A percentile compares a stretch with the other conserved stretches of the same genome.
These are phyloP conservation scores for Meles meles DNA, from an alignment of 2,113 vertebrate genomes.

Conservation along the genomic window DNA sequence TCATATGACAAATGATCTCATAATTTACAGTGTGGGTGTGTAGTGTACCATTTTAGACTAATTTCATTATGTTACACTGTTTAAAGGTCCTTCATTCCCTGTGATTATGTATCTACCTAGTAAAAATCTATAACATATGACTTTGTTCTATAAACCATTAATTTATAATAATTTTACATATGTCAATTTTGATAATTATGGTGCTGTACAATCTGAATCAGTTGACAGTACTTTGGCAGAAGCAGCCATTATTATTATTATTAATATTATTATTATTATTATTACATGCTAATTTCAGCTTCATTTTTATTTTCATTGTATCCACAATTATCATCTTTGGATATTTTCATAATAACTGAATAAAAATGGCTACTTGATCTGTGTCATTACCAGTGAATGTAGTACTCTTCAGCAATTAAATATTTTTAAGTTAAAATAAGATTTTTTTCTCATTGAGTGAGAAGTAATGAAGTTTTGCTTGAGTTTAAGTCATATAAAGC, in stretches of 20 bases:
- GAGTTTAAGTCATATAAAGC: constrained; percentile 63
- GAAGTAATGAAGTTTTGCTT: constrained; percentile 59
- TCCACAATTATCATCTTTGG: constrained; percentile 65
- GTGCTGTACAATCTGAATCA: constrained; percentile 58
- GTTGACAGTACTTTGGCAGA: constrained; percentile 75
- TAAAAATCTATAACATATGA: constrained; percentile 73
- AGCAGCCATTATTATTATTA: constrained; percentile 60
- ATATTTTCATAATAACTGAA: constrained; percentile 65
- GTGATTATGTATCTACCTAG: constrained; percentile 61
- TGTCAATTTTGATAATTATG: constrained; percentile 73
- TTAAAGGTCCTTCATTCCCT: constrained; percentile 63
- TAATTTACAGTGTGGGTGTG: constrained; percentile 39
- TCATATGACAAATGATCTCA: constrained; percentile 32
- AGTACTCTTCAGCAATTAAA: constrained; percentile 59
- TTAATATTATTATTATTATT: constrained; percentile 72
- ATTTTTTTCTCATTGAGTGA: constrained; percentile 31
- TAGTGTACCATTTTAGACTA: constrained; percentile 36
- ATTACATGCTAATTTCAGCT: constrained; percentile 70
- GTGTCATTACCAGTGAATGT: constrained; percentile 61
- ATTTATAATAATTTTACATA: constrained; percentile 77
- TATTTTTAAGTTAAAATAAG: constrained; percentile 56
- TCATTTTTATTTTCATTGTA: constrained; percentile 70
- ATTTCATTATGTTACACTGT: constrained; percentile 57
- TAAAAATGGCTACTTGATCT: constrained; percentile 68
- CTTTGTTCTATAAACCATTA: constrained; percentile 72